Base-by-base conservation (phyloP, 1,140 invertebrate species). In the Cydia fagiglandana region DNA sequence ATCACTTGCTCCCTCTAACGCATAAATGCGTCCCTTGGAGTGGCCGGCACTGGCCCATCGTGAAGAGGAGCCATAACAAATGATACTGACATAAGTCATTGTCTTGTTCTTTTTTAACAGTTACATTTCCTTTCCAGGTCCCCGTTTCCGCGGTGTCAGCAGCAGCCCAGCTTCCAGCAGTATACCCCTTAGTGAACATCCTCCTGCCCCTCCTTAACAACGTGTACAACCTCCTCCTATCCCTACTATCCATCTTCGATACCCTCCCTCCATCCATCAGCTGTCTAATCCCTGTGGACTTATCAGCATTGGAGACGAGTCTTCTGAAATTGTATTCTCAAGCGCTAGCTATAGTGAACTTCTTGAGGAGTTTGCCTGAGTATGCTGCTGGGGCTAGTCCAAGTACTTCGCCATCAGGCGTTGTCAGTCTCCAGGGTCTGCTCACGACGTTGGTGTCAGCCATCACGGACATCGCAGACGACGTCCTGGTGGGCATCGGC, bases 301-400 rank as follows among this genome's bases (percentile, higher is more conserved):
- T 92, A 7, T 85, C 87, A 6, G 91, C 91, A 5, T 77, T 92
- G 66, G 91, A 92, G 68, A 92, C 91, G 0, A 91, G 89, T 0
- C 76, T 92, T 0, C 78, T 92, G 1, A 92, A 92, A 41, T 76
- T 92, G 0, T 92, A 92, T 66, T 92, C 91, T 0, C 91, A 92
- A 79, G 91, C 91, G 0, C 75, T 92, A 17, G 91, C 91, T n/a
- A 92, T 92, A 4, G 89, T 92, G 0, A 92, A 92, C 38, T 92
- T 91, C 78, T 70, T 92, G 3, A 83, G 91, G 20, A 86, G 84
- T 0, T 64, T 92, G 15, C 91, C 91, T 0, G 91, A 92, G 73
- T 92, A 92, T 79, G 88, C 86, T 4, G 77, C 80, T 7, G 91
- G 91, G 0, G 89, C 91, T 0, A 91, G 90, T 47, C 88, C 91